These are phyloP conservation scores for Lycodopsis pacificus DNA, from an alignment of 2,797 vertebrate genomes.

Conservation along the genomic window DNA sequence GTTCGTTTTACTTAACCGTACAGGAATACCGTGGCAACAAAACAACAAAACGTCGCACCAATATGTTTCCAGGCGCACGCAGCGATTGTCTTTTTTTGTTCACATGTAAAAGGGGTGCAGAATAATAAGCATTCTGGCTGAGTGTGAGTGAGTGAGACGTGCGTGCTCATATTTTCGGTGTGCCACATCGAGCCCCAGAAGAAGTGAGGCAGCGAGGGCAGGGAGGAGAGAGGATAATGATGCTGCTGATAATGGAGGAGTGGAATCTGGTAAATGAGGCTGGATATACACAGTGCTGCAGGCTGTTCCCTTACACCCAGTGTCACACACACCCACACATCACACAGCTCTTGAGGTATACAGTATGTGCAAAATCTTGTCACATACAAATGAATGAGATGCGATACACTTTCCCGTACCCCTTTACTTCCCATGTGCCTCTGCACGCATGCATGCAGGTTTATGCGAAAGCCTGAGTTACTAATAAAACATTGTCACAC, in stretches of 20 bases:
- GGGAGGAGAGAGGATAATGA: constrained; percentile 70
- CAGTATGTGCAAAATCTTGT: constrained; percentile 47
- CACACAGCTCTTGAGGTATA: constrained; percentile 27
- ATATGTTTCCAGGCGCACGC: background rate
- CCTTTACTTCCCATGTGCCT: background rate
- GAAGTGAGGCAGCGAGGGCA: constrained; percentile 49
- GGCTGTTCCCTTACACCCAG: constrained; percentile 68
- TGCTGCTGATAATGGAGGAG: constrained; percentile 73
- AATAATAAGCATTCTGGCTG: constrained; percentile 35
- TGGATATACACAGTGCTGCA: constrained; percentile 70
- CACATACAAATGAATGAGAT: constrained; percentile 42
- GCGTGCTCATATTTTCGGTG: constrained; percentile 46
- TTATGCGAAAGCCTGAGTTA: constrained; percentile 18
- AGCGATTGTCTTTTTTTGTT: constrained; percentile 42
- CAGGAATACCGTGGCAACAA: background rate
- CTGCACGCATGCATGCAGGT: background rate
- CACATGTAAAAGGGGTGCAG: constrained; percentile 4
- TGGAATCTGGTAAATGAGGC: constrained; percentile 73
- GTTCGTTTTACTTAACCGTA: constrained; percentile 27
- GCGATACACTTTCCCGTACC: constrained; percentile 29
- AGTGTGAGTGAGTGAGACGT: background rate
- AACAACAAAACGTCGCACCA: background rate
- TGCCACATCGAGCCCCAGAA: constrained; percentile 51
- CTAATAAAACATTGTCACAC: constrained; percentile 62
- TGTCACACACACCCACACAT: constrained; percentile 34